phyloP scores from a whole-genome alignment of 2,113 vertebrate species.

The Mellivora capensis region DNA sequence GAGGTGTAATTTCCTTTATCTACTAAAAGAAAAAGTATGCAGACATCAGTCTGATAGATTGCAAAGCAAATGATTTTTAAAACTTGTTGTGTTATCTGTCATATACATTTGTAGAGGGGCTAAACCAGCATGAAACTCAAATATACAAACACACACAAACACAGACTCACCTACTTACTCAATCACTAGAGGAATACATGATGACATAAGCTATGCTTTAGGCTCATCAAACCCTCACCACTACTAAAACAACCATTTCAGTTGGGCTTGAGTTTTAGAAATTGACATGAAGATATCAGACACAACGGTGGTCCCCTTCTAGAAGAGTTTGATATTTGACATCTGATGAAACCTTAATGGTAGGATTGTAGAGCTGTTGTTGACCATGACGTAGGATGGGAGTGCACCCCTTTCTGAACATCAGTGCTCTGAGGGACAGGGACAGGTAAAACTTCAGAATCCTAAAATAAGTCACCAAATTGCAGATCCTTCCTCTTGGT shows the following conservation, averaged over 20 bases:
- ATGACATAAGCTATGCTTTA: not conserved
- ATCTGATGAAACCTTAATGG: not conserved
- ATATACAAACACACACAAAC: not conserved
- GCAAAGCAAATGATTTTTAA: not conserved
- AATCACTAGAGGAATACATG: not conserved
- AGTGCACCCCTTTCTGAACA: not conserved
- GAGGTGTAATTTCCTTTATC: not conserved
- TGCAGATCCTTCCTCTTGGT: not conserved
- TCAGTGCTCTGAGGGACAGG: not conserved
- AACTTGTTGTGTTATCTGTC: not conserved
- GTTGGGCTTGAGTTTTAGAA: not conserved
- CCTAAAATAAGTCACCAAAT: not conserved
- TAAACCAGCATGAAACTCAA: not conserved
- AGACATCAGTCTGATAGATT: not conserved
- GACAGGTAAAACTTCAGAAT: not conserved
- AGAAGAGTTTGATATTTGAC: not conserved
- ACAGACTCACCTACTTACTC: not conserved
- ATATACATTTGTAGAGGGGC: not conserved
- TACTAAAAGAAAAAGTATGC: not conserved
- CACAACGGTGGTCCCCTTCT: not conserved
- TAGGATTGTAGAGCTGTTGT: not conserved
- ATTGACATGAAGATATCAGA: not conserved
- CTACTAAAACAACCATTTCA: not conserved
- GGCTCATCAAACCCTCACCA: not conserved
- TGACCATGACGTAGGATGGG: accelerated